These are phyloP conservation scores for Camponotus floridanus DNA, from an alignment of 1,140 invertebrate genomes.

Conservation along the genomic window DNA sequence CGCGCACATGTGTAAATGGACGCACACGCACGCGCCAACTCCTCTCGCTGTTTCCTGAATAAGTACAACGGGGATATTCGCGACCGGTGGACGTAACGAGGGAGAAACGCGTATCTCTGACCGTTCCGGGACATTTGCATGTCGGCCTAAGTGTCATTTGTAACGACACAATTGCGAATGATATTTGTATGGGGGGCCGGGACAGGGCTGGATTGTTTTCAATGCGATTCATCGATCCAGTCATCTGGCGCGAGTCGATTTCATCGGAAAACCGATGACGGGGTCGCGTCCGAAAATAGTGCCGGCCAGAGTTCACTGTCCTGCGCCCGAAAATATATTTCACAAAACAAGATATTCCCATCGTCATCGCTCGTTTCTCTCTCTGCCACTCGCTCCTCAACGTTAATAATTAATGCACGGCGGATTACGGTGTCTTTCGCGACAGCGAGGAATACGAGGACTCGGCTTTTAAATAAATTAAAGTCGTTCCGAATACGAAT, in stretches of 20 bases:
- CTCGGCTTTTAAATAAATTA: slow-evolving; percentile 28
- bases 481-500: slow-evolving; percentile 7
- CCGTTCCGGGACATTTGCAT: slow-evolving; percentile 62
- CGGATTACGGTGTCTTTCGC: slow-evolving; percentile 20
- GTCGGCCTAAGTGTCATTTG: slow-evolving; percentile 32
- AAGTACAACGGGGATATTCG: slow-evolving; percentile 64
- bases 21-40: not conserved
- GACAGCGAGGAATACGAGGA: not conserved
- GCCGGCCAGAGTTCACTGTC: slow-evolving; percentile 34
- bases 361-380: not conserved
- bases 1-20: slow-evolving; percentile 8
- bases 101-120: slow-evolving; percentile 22
- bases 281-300: slow-evolving; percentile 51
- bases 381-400: not conserved
- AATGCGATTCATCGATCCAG: not conserved
- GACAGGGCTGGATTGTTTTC: not conserved
- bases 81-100: slow-evolving; percentile 22
- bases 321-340: slow-evolving; percentile 31
- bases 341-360: slow-evolving; percentile 11
- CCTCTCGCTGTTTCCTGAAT: slow-evolving; percentile 51
- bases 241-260: slow-evolving; percentile 9
- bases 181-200: not conserved
- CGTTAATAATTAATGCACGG: slow-evolving; percentile 32
- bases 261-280: slow-evolving; percentile 34
- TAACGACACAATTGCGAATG: slow-evolving; percentile 42